These are phyloP conservation scores for Zophobas morio DNA, from an alignment of 1,140 invertebrate genomes.

Conservation along the genomic window DNA sequence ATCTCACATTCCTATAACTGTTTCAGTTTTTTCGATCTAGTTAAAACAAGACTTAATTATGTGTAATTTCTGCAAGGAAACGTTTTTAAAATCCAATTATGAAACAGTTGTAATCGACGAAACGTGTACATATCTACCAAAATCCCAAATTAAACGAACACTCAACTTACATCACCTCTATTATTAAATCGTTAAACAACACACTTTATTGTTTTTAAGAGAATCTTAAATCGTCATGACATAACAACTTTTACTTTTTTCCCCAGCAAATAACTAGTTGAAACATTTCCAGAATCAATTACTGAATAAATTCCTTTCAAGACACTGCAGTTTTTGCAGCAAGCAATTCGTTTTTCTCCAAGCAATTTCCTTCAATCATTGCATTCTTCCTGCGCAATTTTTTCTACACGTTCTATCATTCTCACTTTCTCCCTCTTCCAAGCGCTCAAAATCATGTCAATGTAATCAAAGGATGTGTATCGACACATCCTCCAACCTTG, in stretches of 20 bases:
- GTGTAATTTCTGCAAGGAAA: too few relatives aligned
- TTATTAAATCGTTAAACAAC: constrained; percentile 1
- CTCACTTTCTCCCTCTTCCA: not conserved
- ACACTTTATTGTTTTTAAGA: not conserved
- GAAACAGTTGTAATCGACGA: too few relatives aligned
- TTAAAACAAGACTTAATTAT: too few relatives aligned
- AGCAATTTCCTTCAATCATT: constrained; percentile 8
- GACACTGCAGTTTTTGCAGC: too few relatives aligned
- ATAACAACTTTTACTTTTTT: constrained; percentile 3
- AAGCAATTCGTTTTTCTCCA: not conserved
- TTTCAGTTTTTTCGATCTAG: too few relatives aligned
- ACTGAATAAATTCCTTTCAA: too few relatives aligned
- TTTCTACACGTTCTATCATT: constrained; percentile 5
- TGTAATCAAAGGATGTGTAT: too few relatives aligned
- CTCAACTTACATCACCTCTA: not conserved
- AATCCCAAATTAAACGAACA: not conserved
- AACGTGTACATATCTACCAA: not conserved
- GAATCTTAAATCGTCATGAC: not conserved
- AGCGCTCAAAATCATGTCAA: too few relatives aligned
- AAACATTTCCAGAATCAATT: too few relatives aligned
- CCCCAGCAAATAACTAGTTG: not conserved
- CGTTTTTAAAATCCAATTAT: too few relatives aligned
- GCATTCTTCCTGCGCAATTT: not conserved
- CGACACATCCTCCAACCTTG: too few relatives aligned
- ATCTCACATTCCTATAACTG: too few relatives aligned